Conservation (phyloP, 1,140 invertebrate species). For the Rhopalosiphum padi region DNA sequence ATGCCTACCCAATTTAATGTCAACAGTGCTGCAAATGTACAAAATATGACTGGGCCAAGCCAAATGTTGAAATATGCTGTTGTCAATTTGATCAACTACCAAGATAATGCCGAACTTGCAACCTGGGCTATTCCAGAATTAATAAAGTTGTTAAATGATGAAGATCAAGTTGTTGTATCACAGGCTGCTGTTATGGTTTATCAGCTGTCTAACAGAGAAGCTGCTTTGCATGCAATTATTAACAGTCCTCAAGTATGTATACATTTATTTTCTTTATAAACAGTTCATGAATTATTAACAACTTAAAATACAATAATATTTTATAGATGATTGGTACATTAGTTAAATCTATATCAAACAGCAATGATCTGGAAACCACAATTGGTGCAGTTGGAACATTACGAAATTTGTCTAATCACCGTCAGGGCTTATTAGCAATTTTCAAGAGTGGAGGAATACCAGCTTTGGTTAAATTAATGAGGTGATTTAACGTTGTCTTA, state of each 20-base stretch:
- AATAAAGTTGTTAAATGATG: constrained; percentile 96
- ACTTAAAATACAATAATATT: not conserved
- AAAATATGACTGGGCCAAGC: constrained; percentile 92
- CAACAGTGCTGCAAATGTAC: constrained; percentile 93
- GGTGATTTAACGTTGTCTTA: constrained; percentile 58
- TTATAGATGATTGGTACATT: constrained; percentile 89
- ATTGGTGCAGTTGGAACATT: constrained; percentile 94
- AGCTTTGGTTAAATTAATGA: constrained; percentile 93
- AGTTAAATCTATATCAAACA: constrained; percentile 92
- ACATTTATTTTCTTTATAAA: not conserved
- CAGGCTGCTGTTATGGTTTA: constrained; percentile 99
- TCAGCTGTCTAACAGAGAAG: constrained; percentile 97
- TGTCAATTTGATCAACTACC: constrained; percentile 99
- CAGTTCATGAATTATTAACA: no score
- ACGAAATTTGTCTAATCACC: constrained; percentile 96
- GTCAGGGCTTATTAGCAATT: constrained; percentile 94
- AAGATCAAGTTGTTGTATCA: constrained; percentile 96
- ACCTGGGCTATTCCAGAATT: constrained; percentile 97
- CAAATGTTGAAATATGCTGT: constrained; percentile 98
- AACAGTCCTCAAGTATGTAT: constrained; percentile 80
- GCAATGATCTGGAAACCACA: constrained; percentile 94
- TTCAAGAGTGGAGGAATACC: constrained; percentile 99
- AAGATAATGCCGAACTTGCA: constrained; percentile 97
- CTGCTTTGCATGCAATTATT: constrained; percentile 98
- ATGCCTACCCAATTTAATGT: constrained; percentile 96